These are phyloP conservation scores for Sycophaga agraensis DNA, from an alignment of 1,140 invertebrate genomes.

Conservation along the genomic window DNA sequence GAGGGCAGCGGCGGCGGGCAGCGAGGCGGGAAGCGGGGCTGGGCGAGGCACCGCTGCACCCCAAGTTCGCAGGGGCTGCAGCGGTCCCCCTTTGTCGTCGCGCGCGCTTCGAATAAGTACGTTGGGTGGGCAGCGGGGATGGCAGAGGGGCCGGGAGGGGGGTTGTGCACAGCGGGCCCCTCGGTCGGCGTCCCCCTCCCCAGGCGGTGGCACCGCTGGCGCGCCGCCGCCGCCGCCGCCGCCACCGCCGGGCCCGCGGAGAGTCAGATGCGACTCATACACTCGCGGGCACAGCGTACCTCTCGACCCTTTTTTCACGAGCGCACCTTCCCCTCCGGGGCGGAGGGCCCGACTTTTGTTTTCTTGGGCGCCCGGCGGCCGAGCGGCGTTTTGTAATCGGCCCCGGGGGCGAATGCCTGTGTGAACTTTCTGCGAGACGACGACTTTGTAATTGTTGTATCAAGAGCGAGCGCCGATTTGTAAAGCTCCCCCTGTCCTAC, in stretches of 20 bases:
- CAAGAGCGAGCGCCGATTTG: too few relatives aligned
- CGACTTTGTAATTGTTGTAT: too few relatives aligned
- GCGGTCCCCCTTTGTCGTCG: slow-evolving; percentile 51
- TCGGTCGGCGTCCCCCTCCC: slow-evolving; percentile 34
- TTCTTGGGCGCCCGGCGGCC: background rate
- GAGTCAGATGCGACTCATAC: slow-evolving; percentile 18
- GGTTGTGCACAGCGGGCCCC: slow-evolving; percentile 50
- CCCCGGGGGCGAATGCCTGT: background rate
- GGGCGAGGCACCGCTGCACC: slow-evolving; percentile 33
- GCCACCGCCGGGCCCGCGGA: background rate
- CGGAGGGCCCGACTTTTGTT: too few relatives aligned
- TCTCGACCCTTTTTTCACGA: slow-evolving; percentile 3
- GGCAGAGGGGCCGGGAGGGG: too few relatives aligned
- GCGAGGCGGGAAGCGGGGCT: slow-evolving; percentile 13
- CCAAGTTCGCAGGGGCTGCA: slow-evolving; percentile 44
- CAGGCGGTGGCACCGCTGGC: too few relatives aligned
- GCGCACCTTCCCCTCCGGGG: background rate
- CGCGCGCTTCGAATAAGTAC: slow-evolving; percentile 56
- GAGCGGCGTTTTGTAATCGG: background rate
- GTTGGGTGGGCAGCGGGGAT: slow-evolving; percentile 55
- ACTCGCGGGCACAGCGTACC: background rate
- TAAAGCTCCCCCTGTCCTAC: too few relatives aligned
- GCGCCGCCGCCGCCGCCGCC: background rate
- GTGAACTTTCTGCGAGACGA: background rate
- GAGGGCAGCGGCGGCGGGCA: background rate